Evolutionary conservation across 1,140 invertebrate species (phyloP).

Genomic region (Sinella curviseta): DNA sequence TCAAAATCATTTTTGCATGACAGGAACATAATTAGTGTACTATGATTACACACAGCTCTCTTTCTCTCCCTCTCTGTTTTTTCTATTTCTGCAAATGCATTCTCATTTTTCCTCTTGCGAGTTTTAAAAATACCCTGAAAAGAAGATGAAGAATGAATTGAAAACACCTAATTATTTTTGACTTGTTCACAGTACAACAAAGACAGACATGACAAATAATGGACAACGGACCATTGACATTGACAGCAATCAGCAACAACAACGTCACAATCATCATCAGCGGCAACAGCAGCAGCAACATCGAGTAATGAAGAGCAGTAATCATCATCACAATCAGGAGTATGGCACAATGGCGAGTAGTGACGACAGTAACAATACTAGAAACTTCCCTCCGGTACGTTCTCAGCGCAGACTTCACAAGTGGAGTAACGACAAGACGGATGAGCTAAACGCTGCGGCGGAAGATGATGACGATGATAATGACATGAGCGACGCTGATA

Average conservation of each 20-base stretch:
- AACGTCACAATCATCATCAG: no score
- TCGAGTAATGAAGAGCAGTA: constrained; percentile 11
- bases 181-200: constrained; percentile 30
- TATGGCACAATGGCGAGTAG: background rate
- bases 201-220: constrained; percentile 44
- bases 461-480: constrained; percentile 6
- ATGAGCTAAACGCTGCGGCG: constrained; percentile 19
- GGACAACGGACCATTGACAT: constrained; percentile 33
- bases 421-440: constrained; percentile 32
- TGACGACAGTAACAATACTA: constrained; percentile 25
- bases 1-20: constrained; percentile 25
- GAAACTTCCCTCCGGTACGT: background rate
- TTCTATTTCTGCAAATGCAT: background rate
- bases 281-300: constrained; percentile 29
- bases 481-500: constrained; percentile 6
- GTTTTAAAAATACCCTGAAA: no score
- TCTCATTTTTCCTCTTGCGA: background rate
- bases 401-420: constrained; percentile 24
- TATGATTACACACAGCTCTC: background rate
- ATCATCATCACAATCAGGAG: no score
- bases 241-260: constrained; percentile 28
- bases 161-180: constrained; percentile 25
- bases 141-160: background rate
- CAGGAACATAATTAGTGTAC: constrained; percentile 17
- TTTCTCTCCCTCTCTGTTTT: background rate